Evolutionary conservation across 2,888 invertebrate genomes (phyloP).

Genomic region (Cyclophora albipunctata): DNA sequence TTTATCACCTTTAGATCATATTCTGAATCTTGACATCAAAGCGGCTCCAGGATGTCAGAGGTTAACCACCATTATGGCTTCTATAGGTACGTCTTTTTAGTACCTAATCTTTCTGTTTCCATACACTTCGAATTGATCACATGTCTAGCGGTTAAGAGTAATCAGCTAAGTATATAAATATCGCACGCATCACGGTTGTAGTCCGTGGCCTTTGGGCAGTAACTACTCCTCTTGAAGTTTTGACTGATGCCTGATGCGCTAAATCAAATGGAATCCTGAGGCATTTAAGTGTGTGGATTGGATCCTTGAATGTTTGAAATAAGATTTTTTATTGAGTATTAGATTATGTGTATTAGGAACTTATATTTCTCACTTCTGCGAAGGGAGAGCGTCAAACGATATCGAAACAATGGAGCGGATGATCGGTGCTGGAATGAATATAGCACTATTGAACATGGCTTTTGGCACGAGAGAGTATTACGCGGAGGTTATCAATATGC

Average conservation of each 20-base stretch:
- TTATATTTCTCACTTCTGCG: too few species aligned
- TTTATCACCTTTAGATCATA: slow-evolving; percentile 60
- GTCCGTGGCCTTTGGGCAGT: too few species aligned
- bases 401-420: slow-evolving; percentile 58
- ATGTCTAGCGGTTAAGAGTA: too few species aligned
- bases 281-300: too few species aligned
- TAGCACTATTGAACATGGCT: slow-evolving; percentile 61
- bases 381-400: slow-evolving; percentile 49
- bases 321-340: too few species aligned
- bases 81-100: slow-evolving; percentile 54
- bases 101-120: not conserved
- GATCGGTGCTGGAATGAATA: slow-evolving; percentile 71
- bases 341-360: too few species aligned
- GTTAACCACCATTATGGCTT: slow-evolving; percentile 73
- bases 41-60: slow-evolving; percentile 61
- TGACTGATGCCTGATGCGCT: too few species aligned
- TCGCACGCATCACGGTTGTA: too few species aligned
- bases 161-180: too few species aligned
- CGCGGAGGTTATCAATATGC: slow-evolving; percentile 52
- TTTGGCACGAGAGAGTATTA: slow-evolving; percentile 57
- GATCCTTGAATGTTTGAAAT: too few species aligned
- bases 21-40: slow-evolving; percentile 60
- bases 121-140: not conserved
- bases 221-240: too few species aligned
- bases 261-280: too few species aligned